Percentiles rank a stretch among this genome's conserved stretches.
These are phyloP conservation scores for Troglohyphantes excavatus DNA, from an alignment of 2,888 invertebrate species.

Conservation along the genomic window DNA sequence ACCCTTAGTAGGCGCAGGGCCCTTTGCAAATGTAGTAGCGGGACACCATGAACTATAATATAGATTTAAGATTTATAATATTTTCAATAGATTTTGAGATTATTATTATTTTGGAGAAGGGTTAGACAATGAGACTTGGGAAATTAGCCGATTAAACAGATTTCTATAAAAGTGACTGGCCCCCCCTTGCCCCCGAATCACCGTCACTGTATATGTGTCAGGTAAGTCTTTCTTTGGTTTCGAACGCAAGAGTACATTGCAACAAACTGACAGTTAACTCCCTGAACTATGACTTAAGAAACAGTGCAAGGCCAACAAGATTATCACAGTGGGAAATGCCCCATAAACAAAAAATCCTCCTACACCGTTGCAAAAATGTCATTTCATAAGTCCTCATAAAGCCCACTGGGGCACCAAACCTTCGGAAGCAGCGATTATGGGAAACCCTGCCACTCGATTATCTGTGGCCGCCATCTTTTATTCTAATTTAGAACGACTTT, in stretches of 20 bases:
- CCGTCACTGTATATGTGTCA: no score
- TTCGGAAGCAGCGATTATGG: neutral
- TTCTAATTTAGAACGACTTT: slow-evolving; percentile 7
- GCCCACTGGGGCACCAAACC: neutral
- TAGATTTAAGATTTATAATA: no score
- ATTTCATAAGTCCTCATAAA: neutral
- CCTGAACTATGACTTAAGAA: neutral
- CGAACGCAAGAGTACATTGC: neutral
- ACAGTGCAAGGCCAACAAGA: slow-evolving; percentile 1
- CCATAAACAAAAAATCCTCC: slow-evolving; percentile 1
- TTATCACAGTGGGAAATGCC: slow-evolving; percentile 30
- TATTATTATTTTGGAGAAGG: no score
- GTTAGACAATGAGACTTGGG: no score
- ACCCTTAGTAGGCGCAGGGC: no score
- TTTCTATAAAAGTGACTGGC: no score
- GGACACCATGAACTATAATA: no score
- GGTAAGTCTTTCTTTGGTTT: neutral
- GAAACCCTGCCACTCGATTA: slow-evolving; percentile 7
- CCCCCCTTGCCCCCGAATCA: no score
- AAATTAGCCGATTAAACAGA: no score
- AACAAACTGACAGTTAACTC: neutral
- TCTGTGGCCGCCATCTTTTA: slow-evolving; percentile 14
- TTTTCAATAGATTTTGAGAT: no score
- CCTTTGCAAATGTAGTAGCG: no score
- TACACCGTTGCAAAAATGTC: neutral